These are phyloP conservation scores for Cheilosia vulpina DNA, from an alignment of 2,888 invertebrate genomes.

Conservation along the genomic window DNA sequence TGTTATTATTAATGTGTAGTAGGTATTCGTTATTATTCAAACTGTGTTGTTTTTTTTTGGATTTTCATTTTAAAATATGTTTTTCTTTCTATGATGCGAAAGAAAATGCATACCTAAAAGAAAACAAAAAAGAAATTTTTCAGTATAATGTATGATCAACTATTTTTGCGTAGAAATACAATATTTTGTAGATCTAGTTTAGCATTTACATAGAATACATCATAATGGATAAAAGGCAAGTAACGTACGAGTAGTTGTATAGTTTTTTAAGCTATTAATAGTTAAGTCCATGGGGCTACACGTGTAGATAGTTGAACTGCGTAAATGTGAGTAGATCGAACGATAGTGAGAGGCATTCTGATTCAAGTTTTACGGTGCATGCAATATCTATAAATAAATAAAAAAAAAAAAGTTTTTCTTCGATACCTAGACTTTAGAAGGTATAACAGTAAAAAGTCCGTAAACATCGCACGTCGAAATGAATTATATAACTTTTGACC, in stretches of 20 bases:
- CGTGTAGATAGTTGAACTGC: constrained; percentile 70
- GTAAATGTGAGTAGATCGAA: constrained; percentile 43
- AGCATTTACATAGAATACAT: constrained; percentile 55
- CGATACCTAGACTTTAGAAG: not conserved
- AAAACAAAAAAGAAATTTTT: not conserved
- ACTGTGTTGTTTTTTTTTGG: constrained; percentile 23
- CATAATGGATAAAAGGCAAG: constrained; percentile 61
- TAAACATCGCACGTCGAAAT: constrained; percentile 1
- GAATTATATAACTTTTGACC: too few relatives aligned
- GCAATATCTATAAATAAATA: not conserved
- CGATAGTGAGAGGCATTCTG: constrained; percentile 54
- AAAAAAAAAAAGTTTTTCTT: not conserved
- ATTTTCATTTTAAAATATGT: constrained; percentile 6
- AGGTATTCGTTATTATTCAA: constrained; percentile 63
- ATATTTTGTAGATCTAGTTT: constrained; percentile 65
- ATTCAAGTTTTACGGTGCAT: constrained; percentile 32
- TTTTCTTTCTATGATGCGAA: constrained; percentile 56
- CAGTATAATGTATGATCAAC: constrained; percentile 54
- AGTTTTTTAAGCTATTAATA: constrained; percentile 67
- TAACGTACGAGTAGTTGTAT: constrained; percentile 66
- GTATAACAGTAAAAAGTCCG: not conserved
- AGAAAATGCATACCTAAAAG: constrained; percentile 49
- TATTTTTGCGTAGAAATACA: constrained; percentile 62
- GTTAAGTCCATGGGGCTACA: constrained; percentile 57
- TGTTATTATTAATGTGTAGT: constrained; percentile 71